Evolutionary conservation across 2,888 invertebrate species (phyloP), one percentile per base, ranked within the genome.

Genomic region (Slavum lentiscoides): DNA sequence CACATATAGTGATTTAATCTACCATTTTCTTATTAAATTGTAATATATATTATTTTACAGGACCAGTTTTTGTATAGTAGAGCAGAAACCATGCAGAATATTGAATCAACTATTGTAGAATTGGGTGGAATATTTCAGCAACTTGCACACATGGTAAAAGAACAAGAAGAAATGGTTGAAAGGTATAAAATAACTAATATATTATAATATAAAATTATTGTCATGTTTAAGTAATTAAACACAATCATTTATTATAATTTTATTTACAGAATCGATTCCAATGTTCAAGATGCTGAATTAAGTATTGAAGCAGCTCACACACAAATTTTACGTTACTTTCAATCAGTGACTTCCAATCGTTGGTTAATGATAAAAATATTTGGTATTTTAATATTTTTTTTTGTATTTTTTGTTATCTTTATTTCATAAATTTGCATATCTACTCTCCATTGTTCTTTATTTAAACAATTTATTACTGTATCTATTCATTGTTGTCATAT

Each of bases 321-420:
- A 82, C 97, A 99, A 89, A 95, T 99, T 84, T 89, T 99, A 85
- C 97, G 95, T 87, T 99, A 99, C 88, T 99, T 99, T 87, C 96
- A 96, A 87, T 94, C 94, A 81, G 94, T 99, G 59, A 95, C 97
- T 21, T 95, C 95, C 83, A 99, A 99, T 88, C 91, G 99, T 85
- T 98, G 98, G 93, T 90, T 99, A 55, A 99, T 99, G 97, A 94
- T 99, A 85, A 99, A 99, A 90, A 93, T 99, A 84, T 99, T 99
- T 88, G 98, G 94, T 76, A 95, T 99, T 83, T 90, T 99, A 80
- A 97, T 99, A 90, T 94, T 98, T 86, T 99, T 99, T 90, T 99
- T 99, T 87, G 93, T 99, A 88, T 95, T 99, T 87, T 99, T 99
- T 89, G 94, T 99, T 86, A 92, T 99, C 84, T 97, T 99, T 88